Percentiles rank a stretch among this genome's conserved stretches.
Evolutionary conservation across 1,140 invertebrate species (phyloP).

Genomic region (Hyles euphorbiae): DNA sequence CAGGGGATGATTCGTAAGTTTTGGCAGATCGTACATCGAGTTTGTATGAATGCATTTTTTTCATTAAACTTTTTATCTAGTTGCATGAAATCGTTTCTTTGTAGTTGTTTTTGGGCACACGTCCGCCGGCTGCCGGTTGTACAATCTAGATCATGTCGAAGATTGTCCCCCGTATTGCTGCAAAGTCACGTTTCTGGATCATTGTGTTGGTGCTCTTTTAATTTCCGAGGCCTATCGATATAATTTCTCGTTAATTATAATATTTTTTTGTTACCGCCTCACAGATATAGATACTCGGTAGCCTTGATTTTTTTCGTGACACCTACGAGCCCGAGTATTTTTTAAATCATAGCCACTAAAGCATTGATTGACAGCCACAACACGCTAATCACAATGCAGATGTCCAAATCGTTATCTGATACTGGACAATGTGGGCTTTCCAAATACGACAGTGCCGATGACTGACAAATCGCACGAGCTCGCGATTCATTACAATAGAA

Average conservation of each 20-base stretch:
- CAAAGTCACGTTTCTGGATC: conserved; percentile 56
- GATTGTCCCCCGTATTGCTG: conserved; percentile 62
- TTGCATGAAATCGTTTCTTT: conserved; percentile 65
- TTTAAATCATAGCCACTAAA: conserved; percentile 41
- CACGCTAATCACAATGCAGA: conserved; percentile 51
- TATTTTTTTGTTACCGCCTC: conserved; percentile 38
- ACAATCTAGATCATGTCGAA: conserved; percentile 65
- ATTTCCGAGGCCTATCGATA: conserved; percentile 54
- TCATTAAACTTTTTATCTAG: conserved; percentile 43
- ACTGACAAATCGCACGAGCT: conserved; percentile 38
- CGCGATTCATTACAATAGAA: conserved; percentile 41
- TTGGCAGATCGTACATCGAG: conserved; percentile 27
- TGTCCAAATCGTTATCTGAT: conserved; percentile 63
- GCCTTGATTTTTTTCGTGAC: conserved; percentile 32
- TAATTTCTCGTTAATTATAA: conserved; percentile 61
- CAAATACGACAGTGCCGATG: conserved; percentile 44
- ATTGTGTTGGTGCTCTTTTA: conserved; percentile 59
- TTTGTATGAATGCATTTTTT: conserved; percentile 56
- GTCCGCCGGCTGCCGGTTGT: conserved; percentile 52
- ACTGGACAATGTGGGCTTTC: conserved; percentile 40
- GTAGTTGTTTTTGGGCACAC: conserved; percentile 64
- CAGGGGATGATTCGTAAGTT: conserved; percentile 69
- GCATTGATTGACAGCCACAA: conserved; percentile 54
- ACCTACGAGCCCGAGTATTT: conserved; percentile 30
- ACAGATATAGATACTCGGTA: conserved; percentile 22